phyloP scores from a whole-genome alignment of 2,797 vertebrate genomes.

The Delichon dasypus region DNA sequence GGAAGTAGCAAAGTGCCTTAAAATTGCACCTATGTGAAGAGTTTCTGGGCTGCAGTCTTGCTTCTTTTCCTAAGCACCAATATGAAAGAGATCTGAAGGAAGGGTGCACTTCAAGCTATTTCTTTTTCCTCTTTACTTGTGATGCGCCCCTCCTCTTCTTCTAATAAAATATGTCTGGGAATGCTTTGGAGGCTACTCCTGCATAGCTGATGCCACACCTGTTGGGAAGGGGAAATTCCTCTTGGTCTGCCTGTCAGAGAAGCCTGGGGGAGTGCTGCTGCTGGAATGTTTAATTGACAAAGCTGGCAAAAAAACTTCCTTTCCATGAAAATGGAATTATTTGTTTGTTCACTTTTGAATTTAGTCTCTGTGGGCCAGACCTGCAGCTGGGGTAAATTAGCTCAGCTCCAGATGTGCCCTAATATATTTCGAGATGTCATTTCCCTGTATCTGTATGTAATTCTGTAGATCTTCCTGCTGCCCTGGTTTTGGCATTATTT shows the following conservation, averaged over 20 bases:
- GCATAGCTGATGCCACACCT: conserved; percentile 56
- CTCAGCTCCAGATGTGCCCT: conserved; percentile 37
- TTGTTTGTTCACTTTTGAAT: conserved; percentile 45
- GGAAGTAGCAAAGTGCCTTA: conserved; percentile 52
- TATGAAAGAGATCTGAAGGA: conserved; percentile 17
- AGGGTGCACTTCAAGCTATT: neutral
- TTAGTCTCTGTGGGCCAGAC: conserved; percentile 31
- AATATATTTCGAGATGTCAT: neutral
- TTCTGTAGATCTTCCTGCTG: neutral
- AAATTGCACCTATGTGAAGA: conserved; percentile 24
- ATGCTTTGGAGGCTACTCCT: conserved; percentile 36
- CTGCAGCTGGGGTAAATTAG: conserved; percentile 55
- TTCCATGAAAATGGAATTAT: conserved; percentile 55
- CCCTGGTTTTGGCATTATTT: neutral
- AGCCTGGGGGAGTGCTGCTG: neutral
- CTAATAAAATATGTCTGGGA: conserved; percentile 40
- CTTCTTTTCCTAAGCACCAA: neutral
- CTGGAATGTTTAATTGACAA: conserved; percentile 42
- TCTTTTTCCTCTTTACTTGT: neutral
- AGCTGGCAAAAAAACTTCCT: conserved; percentile 43
- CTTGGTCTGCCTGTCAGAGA: neutral
- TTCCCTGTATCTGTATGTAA: neutral
- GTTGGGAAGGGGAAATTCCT: conserved; percentile 63
- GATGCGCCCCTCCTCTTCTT: neutral
- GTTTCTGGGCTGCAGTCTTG: neutral